phyloP scores from a whole-genome alignment of 2,888 invertebrate genomes.

The Eurytoma californica region DNA sequence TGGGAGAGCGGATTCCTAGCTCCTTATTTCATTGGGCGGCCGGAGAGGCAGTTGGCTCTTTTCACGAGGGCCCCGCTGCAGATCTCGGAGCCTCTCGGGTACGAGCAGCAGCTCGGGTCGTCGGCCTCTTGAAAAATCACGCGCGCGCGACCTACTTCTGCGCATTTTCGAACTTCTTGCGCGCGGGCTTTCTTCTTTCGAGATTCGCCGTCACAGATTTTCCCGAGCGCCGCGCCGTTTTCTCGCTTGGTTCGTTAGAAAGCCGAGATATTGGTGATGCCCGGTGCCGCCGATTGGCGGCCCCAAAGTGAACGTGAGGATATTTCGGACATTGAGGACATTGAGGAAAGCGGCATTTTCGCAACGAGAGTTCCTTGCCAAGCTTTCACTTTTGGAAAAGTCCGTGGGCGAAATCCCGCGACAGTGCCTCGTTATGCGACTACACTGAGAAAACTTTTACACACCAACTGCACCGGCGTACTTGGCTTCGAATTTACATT shows the following conservation, averaged over 20 bases:
- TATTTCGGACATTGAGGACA: not conserved
- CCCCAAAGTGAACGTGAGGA: not conserved
- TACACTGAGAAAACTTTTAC: not conserved
- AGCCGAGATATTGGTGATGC: no score
- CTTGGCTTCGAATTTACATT: no score
- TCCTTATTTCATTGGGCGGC: not conserved
- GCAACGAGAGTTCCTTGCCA: not conserved
- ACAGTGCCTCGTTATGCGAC: not conserved
- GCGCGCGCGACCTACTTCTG: constrained; percentile 40
- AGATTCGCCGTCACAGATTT: not conserved
- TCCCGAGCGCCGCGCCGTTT: not conserved
- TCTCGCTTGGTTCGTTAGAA: not conserved
- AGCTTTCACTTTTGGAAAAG: constrained; percentile 6
- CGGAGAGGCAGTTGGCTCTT: constrained; percentile 37
- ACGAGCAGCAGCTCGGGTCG: not conserved
- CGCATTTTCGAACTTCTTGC: not conserved
- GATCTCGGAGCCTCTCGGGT: constrained; percentile 33
- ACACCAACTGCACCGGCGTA: no score
- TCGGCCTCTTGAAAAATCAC: constrained; percentile 42
- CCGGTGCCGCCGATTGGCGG: not conserved
- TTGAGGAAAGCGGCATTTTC: not conserved
- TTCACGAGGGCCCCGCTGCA: constrained; percentile 13
- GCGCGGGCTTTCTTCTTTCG: not conserved
- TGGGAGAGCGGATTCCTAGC: not conserved
- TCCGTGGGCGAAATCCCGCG: not conserved